Evolutionary conservation across 2,888 invertebrate species (phyloP).

Genomic region (Monopis laevigella): DNA sequence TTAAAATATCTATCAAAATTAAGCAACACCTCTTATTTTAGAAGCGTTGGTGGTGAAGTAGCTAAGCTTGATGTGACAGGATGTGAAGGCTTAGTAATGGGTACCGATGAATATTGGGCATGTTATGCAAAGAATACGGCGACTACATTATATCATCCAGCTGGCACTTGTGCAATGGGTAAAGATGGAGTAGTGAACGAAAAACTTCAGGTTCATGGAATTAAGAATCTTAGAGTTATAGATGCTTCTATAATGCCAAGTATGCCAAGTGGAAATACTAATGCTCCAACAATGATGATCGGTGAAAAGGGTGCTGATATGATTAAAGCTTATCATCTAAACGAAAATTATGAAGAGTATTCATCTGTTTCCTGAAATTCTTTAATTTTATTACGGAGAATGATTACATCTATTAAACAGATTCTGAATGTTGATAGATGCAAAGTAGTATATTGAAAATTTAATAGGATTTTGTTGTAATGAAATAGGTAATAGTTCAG

Average conservation of each 20-base stretch:
- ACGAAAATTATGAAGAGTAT: not conserved
- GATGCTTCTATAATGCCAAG: conserved; percentile 43
- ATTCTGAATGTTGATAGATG: too few relatives aligned
- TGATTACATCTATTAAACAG: too few relatives aligned
- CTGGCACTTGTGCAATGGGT: conserved; percentile 73
- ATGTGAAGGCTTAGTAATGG: conserved; percentile 29
- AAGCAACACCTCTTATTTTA: conserved; percentile 34
- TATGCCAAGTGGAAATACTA: conserved; percentile 53
- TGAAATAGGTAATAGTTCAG: too few relatives aligned
- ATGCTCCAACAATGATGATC: conserved; percentile 48
- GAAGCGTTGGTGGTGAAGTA: conserved; percentile 26
- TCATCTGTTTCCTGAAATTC: too few relatives aligned
- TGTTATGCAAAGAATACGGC: conserved; percentile 52
- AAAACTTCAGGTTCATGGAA: conserved; percentile 46
- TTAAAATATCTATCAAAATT: conserved; percentile 32
- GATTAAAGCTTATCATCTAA: conserved; percentile 26
- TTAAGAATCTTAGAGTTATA: conserved; percentile 43
- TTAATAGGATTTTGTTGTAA: too few relatives aligned
- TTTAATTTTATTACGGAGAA: too few relatives aligned
- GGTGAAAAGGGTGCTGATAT: conserved; percentile 37
- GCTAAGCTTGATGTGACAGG: conserved; percentile 22
- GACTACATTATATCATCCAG: conserved; percentile 66
- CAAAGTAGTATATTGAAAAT: too few relatives aligned
- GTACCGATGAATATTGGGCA: conserved; percentile 46
- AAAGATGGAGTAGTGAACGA: conserved; percentile 53